Evolutionary conservation across 2,797 vertebrate genomes (phyloP).

Genomic region (Salmo trutta): DNA sequence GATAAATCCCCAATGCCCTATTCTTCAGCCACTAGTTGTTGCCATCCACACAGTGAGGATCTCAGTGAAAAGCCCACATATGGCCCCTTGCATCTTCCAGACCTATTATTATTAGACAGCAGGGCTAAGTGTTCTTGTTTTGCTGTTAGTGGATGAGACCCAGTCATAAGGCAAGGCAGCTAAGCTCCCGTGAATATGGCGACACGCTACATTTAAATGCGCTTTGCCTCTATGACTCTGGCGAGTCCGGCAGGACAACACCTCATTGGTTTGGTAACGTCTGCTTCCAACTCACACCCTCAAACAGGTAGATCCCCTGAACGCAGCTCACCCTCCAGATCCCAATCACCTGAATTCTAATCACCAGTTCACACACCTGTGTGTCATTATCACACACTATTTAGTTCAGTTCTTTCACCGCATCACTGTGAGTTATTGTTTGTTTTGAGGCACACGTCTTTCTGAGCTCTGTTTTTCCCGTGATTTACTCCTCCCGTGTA

Average conservation of each 20-base stretch:
- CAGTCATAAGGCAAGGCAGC: slow-evolving; percentile 54
- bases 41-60: slow-evolving; percentile 37
- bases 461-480: too few relatives aligned
- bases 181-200: slow-evolving; percentile 60
- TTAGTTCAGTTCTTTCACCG: too few relatives aligned
- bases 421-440: too few relatives aligned
- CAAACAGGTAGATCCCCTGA: too few relatives aligned
- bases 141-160: slow-evolving; percentile 40
- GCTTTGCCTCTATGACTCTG: slow-evolving; percentile 27
- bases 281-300: too few relatives aligned
- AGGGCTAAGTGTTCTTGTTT: slow-evolving; percentile 59
- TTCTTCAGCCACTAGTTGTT: slow-evolving; percentile 38
- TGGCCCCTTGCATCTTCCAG: slow-evolving; percentile 48
- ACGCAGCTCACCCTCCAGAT: too few relatives aligned
- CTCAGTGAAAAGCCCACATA: slow-evolving; percentile 58
- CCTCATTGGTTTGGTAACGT: slow-evolving; percentile 37
- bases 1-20: slow-evolving; percentile 25
- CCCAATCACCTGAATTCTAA: too few relatives aligned
- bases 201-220: slow-evolving; percentile 62
- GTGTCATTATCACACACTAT: too few relatives aligned
- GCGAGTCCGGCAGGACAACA: slow-evolving; percentile 18
- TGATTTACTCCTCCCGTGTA: too few relatives aligned
- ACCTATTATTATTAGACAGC: slow-evolving; percentile 66
- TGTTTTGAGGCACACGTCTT: too few relatives aligned
- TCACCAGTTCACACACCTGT: too few relatives aligned